Evolutionary conservation across 1,140 invertebrate genomes (phyloP).

Genomic region (Halyomorpha halys): DNA sequence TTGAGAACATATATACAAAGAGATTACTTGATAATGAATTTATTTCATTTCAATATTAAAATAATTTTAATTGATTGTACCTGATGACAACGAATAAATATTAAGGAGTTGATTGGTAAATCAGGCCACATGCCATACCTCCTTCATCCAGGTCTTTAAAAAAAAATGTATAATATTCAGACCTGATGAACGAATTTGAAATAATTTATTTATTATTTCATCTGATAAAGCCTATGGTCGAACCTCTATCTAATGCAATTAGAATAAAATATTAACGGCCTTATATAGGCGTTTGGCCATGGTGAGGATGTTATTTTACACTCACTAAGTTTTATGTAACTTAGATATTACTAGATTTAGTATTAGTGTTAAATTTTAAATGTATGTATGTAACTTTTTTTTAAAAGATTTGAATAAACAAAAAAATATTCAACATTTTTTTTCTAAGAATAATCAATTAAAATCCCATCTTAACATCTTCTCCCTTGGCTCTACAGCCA

Average conservation of each 20-base stretch:
- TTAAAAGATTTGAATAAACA: background rate
- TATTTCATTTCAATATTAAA: background rate
- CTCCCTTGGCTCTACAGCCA: no score
- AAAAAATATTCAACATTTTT: no score
- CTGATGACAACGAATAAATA: background rate
- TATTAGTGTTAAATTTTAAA: conserved; percentile 3
- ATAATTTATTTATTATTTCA: conserved; percentile 7
- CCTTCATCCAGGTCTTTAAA: background rate
- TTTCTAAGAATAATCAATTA: no score
- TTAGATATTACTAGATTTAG: conserved; percentile 5
- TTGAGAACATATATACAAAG: background rate
- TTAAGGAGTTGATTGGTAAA: conserved; percentile 13
- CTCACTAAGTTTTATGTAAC: conserved; percentile 8
- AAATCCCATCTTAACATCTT: no score
- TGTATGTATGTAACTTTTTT: conserved; percentile 1
- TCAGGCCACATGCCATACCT: conserved; percentile 7
- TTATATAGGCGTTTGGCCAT: conserved; percentile 15
- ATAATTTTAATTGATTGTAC: background rate
- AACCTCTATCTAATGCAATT: conserved; percentile 16
- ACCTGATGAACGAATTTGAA: conserved; percentile 1
- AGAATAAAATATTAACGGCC: background rate
- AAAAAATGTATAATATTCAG: background rate
- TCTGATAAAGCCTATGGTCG: background rate
- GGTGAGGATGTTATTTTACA: background rate
- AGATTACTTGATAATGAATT: background rate